These are phyloP conservation scores for Abscondita cerata DNA, from an alignment of 2,888 invertebrate genomes.

Conservation along the genomic window DNA sequence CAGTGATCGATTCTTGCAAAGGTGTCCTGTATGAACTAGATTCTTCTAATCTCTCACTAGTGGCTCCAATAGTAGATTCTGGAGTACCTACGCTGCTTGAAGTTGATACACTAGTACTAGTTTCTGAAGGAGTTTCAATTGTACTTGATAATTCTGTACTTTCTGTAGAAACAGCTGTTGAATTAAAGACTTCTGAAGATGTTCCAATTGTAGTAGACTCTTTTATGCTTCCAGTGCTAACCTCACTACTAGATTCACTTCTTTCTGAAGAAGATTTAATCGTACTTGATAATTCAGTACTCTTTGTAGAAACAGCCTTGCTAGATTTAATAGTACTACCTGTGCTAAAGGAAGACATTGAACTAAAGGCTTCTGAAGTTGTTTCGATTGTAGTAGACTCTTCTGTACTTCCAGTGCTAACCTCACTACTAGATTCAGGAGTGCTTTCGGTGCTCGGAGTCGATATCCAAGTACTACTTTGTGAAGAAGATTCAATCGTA, in stretches of 20 bases:
- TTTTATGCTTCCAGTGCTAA: background rate
- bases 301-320: background rate
- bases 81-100: background rate
- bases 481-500: too few species aligned
- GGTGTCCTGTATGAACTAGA: too few species aligned
- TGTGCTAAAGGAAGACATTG: too few species aligned
- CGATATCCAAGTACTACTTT: too few species aligned
- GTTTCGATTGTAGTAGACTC: too few species aligned
- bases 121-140: constrained; percentile 23
- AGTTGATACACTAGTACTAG: background rate
- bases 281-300: constrained; percentile 18
- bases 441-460: too few species aligned
- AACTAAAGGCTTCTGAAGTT: constrained; percentile 6
- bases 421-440: too few species aligned
- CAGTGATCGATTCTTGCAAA: too few species aligned
- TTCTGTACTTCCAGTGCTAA: too few species aligned
- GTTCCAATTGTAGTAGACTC: constrained; percentile 31
- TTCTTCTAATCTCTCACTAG: constrained; percentile 20
- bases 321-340: too few species aligned
- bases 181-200: constrained; percentile 17
- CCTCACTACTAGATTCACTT: too few species aligned
- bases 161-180: too few species aligned
- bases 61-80: constrained; percentile 20
- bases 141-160: constrained; percentile 17
- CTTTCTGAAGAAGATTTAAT: constrained; percentile 29